Percentiles rank a stretch among this genome's conserved stretches.
These are phyloP conservation scores for Mechanitis mazaeus DNA, from an alignment of 2,888 invertebrate species.

Conservation along the genomic window DNA sequence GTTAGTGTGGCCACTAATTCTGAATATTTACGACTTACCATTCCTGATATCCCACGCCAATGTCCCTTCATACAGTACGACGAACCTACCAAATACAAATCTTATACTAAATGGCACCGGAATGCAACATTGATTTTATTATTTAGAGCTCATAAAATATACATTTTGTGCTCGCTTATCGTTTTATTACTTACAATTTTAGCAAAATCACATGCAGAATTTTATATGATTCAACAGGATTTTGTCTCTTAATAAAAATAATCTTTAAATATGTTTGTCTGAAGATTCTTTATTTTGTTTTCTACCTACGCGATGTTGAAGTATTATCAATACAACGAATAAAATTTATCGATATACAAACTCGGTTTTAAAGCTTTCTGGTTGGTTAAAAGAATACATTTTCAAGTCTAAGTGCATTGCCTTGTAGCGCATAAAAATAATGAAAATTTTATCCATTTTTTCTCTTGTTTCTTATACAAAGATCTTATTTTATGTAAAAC, in stretches of 20 bases:
- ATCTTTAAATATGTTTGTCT: slow-evolving; percentile 22
- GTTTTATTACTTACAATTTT: neutral
- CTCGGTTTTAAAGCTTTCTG: slow-evolving; percentile 37
- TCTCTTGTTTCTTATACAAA: slow-evolving; percentile 9
- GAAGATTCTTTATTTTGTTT: slow-evolving; percentile 28
- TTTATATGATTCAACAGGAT: slow-evolving; percentile 2
- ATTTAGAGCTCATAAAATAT: slow-evolving; percentile 1
- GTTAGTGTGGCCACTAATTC: slow-evolving; percentile 65
- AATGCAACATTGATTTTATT: slow-evolving; percentile 3
- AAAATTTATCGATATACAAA: slow-evolving; percentile 50
- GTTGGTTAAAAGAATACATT: slow-evolving; percentile 41
- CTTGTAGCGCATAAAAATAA: slow-evolving; percentile 34
- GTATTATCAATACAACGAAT: slow-evolving; percentile 43
- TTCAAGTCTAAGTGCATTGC: slow-evolving; percentile 41
- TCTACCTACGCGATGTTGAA: slow-evolving; percentile 38
- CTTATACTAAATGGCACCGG: slow-evolving; percentile 2
- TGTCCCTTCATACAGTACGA: slow-evolving; percentile 45
- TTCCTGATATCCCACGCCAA: slow-evolving; percentile 67
- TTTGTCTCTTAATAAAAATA: slow-evolving; percentile 1
- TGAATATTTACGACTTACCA: slow-evolving; percentile 67
- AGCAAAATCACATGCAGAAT: neutral
- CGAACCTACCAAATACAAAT: slow-evolving; percentile 24
- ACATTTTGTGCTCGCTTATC: slow-evolving; percentile 1
- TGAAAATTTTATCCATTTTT: slow-evolving; percentile 25
- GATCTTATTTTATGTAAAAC: neutral